Percentiles rank a stretch among this genome's conserved stretches.
These are phyloP conservation scores for Ridgeia piscesae DNA, from an alignment of 1,140 invertebrate genomes.

Conservation along the genomic window DNA sequence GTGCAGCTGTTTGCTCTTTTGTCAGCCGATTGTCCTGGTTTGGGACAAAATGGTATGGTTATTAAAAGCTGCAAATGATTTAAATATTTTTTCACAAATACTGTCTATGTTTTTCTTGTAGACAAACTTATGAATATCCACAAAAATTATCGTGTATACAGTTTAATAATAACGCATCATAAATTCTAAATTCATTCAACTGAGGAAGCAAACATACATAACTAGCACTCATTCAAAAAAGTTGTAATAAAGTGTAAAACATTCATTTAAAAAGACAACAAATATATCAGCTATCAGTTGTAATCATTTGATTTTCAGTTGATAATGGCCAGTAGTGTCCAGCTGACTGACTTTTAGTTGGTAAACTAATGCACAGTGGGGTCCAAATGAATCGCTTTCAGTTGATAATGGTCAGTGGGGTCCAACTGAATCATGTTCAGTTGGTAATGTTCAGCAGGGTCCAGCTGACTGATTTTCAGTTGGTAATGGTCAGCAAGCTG, in stretches of 20 bases:
- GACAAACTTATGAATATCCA: neutral
- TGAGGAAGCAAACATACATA: neutral
- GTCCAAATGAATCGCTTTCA: too few species aligned
- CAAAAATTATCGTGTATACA: neutral
- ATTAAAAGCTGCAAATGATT: neutral
- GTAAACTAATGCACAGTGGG: too few species aligned
- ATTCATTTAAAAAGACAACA: neutral
- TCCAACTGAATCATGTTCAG: too few species aligned
- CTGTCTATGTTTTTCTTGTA: neutral
- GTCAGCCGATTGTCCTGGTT: neutral
- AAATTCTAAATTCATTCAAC: neutral
- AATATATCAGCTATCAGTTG: neutral
- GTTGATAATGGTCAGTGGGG: too few species aligned
- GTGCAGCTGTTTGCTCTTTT: neutral
- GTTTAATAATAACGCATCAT: neutral
- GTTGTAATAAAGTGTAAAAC: neutral
- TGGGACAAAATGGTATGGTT: neutral
- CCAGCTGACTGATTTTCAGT: too few species aligned
- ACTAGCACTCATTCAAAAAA: neutral
- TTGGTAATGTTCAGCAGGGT: too few species aligned
- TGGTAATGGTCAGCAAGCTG: too few species aligned
- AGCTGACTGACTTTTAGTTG: too few species aligned
- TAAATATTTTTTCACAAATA: neutral
- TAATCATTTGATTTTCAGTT: too few species aligned
- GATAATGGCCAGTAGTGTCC: too few species aligned